phyloP scores from a whole-genome alignment of 1,140 invertebrate species.

The Philaenus spumarius region DNA sequence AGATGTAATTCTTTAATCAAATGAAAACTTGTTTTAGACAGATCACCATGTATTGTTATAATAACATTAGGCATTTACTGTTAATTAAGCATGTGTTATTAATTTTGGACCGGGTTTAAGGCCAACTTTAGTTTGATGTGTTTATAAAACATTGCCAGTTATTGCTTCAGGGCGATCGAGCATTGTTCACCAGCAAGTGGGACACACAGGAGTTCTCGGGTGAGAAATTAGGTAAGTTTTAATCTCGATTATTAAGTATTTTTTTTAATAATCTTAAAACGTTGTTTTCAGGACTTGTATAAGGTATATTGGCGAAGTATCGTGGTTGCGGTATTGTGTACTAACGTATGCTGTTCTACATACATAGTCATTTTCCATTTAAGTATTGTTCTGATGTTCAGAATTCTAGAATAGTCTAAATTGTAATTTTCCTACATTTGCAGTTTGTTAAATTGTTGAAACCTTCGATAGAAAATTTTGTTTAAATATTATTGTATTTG shows the following conservation, averaged over 20 bases:
- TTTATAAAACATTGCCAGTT: slow-evolving; percentile 21
- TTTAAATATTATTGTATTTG: too few relatives aligned
- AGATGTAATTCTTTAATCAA: too few relatives aligned
- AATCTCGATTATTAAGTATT: not conserved
- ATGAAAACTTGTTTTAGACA: too few relatives aligned
- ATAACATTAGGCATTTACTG: not conserved
- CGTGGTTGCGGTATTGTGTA: slow-evolving; percentile 10
- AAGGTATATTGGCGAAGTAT: slow-evolving; percentile 16
- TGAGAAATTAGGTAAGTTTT: slow-evolving; percentile 54
- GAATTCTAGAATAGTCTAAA: too few relatives aligned
- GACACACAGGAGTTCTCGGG: slow-evolving; percentile 53
- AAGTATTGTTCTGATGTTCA: not conserved
- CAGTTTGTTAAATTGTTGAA: too few relatives aligned
- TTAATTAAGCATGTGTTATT: not conserved
- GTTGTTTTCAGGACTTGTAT: slow-evolving; percentile 4
- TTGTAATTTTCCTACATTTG: too few relatives aligned
- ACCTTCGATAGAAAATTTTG: too few relatives aligned
- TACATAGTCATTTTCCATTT: not conserved
- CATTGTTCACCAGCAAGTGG: slow-evolving; percentile 52
- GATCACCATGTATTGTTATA: not conserved
- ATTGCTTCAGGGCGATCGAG: slow-evolving; percentile 34
- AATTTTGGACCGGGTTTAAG: not conserved
- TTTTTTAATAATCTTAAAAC: too few relatives aligned
- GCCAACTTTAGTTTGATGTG: not conserved
- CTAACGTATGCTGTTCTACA: too few relatives aligned